Base-by-base conservation (phyloP, 2,113 vertebrate species). In the Murina feae region DNA sequence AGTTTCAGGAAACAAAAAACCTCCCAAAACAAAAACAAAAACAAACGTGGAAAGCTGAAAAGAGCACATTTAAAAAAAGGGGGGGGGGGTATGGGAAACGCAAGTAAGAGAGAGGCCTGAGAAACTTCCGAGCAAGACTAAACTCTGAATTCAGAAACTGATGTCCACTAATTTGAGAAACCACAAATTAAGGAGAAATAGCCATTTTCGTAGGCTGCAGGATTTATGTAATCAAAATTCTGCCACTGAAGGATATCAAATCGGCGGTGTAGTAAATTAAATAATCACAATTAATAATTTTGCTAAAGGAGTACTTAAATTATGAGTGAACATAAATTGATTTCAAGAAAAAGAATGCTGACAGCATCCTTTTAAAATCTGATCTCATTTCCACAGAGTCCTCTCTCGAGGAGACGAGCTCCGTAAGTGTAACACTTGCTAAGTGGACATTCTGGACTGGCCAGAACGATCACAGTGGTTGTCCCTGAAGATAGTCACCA, bases 281-380 rank as follows among this genome's bases (percentile, higher is more conserved):
- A 55, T 25, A 78, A 72, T 13, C 32, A 66, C 20, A 51, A 17
- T 44, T 69, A 74, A 78, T 89, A 80, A 55, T 76, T 74, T 42
- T 83, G 21, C 44, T 47, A 69, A 79, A 90, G n/a, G 32, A 90
- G n/a, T 58, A 51, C 81, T 84, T 71, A 78, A 63, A 69, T 91
- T 37, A 58, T 32, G 60, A 91, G 69, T 84, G 47, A 85, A 89
- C 18, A 91, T 21, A 90, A 87, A 85, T 1, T 89, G 69, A 91
- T 65, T 91, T 93, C 68, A 92, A 68, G 42, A 75, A 71, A 90
- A 75, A 76, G 3, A 89, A 74, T n/a, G 72, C 13, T 66, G 92
- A 90, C 7, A 68, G 20, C 13, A 72, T 25, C 44, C 47, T 88
- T 87, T 74, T 21, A 71, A 69, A 95, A 47, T n/a, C 2, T 5